Base-by-base conservation (phyloP, 2,888 invertebrate species). In the Eupelmus urozonus region DNA sequence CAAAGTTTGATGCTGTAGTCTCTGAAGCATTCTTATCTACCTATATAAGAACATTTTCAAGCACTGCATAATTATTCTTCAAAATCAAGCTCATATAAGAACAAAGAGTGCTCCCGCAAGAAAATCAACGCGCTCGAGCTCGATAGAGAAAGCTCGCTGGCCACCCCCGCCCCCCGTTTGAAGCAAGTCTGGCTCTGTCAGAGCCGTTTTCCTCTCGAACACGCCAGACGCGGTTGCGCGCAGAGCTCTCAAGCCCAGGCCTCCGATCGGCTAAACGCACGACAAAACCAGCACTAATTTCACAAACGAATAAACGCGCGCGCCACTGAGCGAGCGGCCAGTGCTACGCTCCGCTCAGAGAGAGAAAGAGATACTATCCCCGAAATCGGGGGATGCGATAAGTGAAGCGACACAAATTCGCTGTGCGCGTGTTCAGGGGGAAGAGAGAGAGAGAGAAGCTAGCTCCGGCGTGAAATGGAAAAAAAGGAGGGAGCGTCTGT, bases 221-320 rank as follows among this genome's bases (percentile, higher is more conserved):
- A 69, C 73, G 67, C 67, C n/a, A 11, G 23, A 70, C 2, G 9
- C 49, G 9, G 20, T 53, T 20, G 18, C 20, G 18, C 59, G 34
- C 18, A 45, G 25, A 63, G 27, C 20, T 23, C 23, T 63, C 66
- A 23, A 29, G 18, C 62, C 59, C 49, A 49, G 45, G 51, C 53
- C 59, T 29, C 57, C 49, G 66, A 9, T 20, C 69, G 57, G 20
- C 27, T 71, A 55, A 62, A 63, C 62, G 55, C 83, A 85, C 84
- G 87, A 86, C 87, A 87, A 86, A 85, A 89, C 88, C 89, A 89
- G 89, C 83, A 88, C 88, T 89, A 89, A 89, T 89, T 89, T 89
- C 88, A 89, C 89, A 89, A 89, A 87, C 88, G 89, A 89, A 88
- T 88, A 88, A 88, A 87, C 87, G 86, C 85, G 82, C 60, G 23